Evolutionary conservation across 2,113 vertebrate genomes (phyloP).

Genomic region (Albula goreensis): DNA sequence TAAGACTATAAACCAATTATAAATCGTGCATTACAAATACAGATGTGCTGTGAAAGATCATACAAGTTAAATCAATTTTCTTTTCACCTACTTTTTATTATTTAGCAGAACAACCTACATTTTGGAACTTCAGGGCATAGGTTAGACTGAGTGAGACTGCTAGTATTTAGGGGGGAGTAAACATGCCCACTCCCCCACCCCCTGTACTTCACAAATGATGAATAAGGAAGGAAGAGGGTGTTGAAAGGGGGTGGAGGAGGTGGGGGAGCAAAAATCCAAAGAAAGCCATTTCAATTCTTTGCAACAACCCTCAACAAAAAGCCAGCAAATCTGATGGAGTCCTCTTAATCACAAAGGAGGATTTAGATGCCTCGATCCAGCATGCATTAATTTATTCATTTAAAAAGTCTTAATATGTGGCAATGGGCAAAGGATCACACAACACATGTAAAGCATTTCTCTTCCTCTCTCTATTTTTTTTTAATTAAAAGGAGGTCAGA

Average conservation of each 20-base stretch:
- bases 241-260: neutral
- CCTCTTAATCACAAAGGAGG: constrained; percentile 58
- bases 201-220: neutral
- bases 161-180: neutral
- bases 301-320: constrained; percentile 28
- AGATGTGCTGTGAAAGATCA: too few relatives aligned
- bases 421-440: constrained; percentile 51
- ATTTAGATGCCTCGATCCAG: constrained; percentile 49
- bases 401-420: constrained; percentile 58
- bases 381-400: constrained; percentile 60
- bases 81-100: neutral
- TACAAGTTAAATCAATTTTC: too few relatives aligned
- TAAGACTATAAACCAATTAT: too few relatives aligned
- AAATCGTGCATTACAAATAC: too few relatives aligned
- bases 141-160: neutral
- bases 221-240: constrained; percentile 18
- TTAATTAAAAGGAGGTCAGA: constrained; percentile 54
- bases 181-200: neutral
- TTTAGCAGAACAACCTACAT: neutral
- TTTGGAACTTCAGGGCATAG: neutral
- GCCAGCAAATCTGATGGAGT: constrained; percentile 45
- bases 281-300: constrained; percentile 42
- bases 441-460: constrained; percentile 45
- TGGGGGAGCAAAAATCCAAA: constrained; percentile 18
- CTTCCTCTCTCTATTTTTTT: constrained; percentile 42